Conservation (phyloP, 1,140 invertebrate species). For the Telenomus remus region DNA sequence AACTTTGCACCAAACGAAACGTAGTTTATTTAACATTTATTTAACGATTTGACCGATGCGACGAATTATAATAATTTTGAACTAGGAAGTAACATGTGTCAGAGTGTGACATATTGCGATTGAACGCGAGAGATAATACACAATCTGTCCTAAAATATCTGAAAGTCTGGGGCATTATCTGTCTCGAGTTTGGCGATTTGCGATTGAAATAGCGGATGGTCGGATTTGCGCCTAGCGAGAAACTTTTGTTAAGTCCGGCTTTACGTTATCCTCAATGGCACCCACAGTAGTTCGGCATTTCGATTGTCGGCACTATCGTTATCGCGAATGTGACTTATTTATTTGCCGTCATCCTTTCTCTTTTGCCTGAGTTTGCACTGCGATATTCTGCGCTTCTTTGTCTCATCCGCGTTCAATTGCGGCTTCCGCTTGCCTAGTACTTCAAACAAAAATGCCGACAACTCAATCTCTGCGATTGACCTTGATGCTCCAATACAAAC, state of each 20-base stretch:
- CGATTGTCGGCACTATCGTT: conserved; percentile 61
- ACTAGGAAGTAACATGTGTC: no score
- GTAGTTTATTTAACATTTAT: no score
- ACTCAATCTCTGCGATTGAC: no score
- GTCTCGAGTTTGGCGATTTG: conserved; percentile 59
- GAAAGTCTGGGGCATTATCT: conserved; percentile 55
- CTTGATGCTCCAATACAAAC: conserved; percentile 25
- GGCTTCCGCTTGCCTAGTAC: not conserved
- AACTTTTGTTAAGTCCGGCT: conserved; percentile 61
- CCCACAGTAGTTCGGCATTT: conserved; percentile 51
- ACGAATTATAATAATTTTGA: no score
- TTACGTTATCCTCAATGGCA: conserved; percentile 51
- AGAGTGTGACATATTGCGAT: conserved; percentile 11
- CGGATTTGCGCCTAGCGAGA: conserved; percentile 57
- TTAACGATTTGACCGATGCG: no score
- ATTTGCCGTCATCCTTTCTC: conserved; percentile 45
- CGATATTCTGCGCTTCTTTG: conserved; percentile 23
- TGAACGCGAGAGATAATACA: conserved; percentile 34
- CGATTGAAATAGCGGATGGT: conserved; percentile 60
- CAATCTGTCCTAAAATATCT: conserved; percentile 46
- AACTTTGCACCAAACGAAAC: no score
- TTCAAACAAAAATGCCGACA: conserved; percentile 21
- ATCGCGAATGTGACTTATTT: conserved; percentile 60
- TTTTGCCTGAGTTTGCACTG: conserved; percentile 8
- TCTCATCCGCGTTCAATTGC: conserved; percentile 31